Base-by-base conservation (phyloP, 2,797 vertebrate genomes). In the Decapterus maruadsi region DNA sequence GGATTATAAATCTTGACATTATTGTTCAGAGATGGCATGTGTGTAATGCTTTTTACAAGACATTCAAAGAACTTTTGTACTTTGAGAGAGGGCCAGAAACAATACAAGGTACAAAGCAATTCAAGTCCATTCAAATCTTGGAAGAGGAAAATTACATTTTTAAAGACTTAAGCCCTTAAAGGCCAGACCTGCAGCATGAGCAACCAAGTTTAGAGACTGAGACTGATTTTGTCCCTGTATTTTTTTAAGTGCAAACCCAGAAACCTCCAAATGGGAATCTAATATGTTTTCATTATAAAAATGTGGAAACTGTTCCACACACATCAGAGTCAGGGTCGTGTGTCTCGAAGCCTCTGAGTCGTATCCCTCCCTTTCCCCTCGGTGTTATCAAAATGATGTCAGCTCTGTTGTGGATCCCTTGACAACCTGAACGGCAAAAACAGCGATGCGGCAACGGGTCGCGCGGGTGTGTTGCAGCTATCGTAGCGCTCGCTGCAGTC, bases 321-420 rank as follows among this genome's bases (percentile, higher is more conserved):
- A 53, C 73, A 55, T 60, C 34, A 66, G 26, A 54, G 46, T n/a
- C 58, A 6, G 51, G 50, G 63, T 57, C 75, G 58, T 16, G 17
- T 75, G 77, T 84, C 67, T 72, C 42, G 4, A 57, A 60, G 38
- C 67, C 7, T 22, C 43, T 29, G 34, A n/a, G 3, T 55, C 1
- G 26, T 4, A 51, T 72, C 68, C 69, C 73, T 68, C 76, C 76
- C 77, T 56, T 42, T 51, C 63, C 59, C 11, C 36, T 59, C 10
- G n/a, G 54, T 51, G 40, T 72, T 58, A 72, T 78, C 76, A 8
- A 57, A 60, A 72, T 92, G 89, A 89, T 75, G 78, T 93, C 90
- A 91, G 63, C 38, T 4, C 46, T 86, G 85, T 83, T 84, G 80
- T 83, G 78, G 74, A 72, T 82, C 79, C 83, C 87, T 64, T 85